Percentiles rank a stretch among this genome's conserved stretches.
Conservation (phyloP, 2,888 invertebrate genomes). For the Phengaris arion region DNA sequence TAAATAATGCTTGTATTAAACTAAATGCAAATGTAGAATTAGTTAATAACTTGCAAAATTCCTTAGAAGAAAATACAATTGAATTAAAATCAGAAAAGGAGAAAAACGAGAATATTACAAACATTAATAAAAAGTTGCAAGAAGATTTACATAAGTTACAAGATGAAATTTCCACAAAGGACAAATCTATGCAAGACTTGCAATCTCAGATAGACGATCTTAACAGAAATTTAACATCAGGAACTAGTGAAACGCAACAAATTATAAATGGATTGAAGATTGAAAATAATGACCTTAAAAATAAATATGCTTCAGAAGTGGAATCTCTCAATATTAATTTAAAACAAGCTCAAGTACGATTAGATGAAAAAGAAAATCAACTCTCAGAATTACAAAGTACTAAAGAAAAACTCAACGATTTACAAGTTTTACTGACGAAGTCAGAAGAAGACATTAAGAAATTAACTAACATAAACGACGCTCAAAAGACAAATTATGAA, state of each 20-base stretch:
- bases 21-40: slow-evolving; percentile 51
- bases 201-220: slow-evolving; percentile 54
- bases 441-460: slow-evolving; percentile 72
- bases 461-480: slow-evolving; percentile 68
- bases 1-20: slow-evolving; percentile 50
- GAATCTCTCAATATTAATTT: slow-evolving; percentile 62
- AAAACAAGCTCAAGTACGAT: slow-evolving; percentile 56
- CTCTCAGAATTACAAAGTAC: slow-evolving; percentile 57
- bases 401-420: slow-evolving; percentile 63
- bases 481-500: slow-evolving; percentile 72
- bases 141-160: slow-evolving; percentile 54
- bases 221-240: slow-evolving; percentile 54
- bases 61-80: slow-evolving; percentile 58
- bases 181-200: slow-evolving; percentile 53
- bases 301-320: slow-evolving; percentile 58
- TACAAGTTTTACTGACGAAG: slow-evolving; percentile 62
- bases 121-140: slow-evolving; percentile 53
- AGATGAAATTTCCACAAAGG: slow-evolving; percentile 53
- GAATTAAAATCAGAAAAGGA: slow-evolving; percentile 57
- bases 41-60: slow-evolving; percentile 51
- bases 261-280: slow-evolving; percentile 55
- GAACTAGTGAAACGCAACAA: slow-evolving; percentile 57
- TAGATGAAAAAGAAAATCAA: slow-evolving; percentile 59
- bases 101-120: slow-evolving; percentile 52
- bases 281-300: slow-evolving; percentile 61